Evolutionary conservation across 2,113 vertebrate genomes (phyloP).

Genomic region (Nycticryphes semicollaris): DNA sequence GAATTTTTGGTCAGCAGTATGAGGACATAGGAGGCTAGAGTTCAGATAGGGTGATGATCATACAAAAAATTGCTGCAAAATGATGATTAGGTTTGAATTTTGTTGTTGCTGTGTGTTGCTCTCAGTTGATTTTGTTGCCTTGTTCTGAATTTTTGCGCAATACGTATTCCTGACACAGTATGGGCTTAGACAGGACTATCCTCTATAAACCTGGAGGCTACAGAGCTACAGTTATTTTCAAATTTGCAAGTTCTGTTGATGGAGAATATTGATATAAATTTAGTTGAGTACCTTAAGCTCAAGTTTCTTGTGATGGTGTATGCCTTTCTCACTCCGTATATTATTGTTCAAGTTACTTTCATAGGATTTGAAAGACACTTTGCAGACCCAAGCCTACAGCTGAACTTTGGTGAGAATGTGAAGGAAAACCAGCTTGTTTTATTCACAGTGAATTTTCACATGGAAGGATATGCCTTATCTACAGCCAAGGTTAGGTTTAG

Average conservation of each 20-base stretch:
- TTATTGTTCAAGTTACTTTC: not conserved
- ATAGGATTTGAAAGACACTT: not conserved
- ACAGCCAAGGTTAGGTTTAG: not conserved
- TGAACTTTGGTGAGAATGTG: not conserved
- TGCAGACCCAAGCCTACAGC: not conserved
- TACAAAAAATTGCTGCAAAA: not conserved
- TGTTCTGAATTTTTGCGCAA: not conserved
- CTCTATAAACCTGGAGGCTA: not conserved
- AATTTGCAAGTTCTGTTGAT: not conserved
- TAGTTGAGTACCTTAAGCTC: not conserved
- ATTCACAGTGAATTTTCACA: constrained; percentile 1
- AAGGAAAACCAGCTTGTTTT: constrained; percentile 36
- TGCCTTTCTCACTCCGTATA: not conserved
- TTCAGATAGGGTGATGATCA: not conserved
- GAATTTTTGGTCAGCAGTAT: not conserved
- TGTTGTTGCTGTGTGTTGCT: not conserved
- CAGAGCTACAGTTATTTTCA: not conserved
- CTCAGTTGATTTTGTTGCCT: not conserved
- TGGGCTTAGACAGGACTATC: not conserved
- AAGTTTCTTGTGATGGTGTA: not conserved
- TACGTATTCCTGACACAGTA: not conserved
- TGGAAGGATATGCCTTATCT: not conserved
- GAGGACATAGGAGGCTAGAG: not conserved
- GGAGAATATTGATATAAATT: not conserved
- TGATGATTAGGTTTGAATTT: not conserved